Conservation (phyloP, 2,888 invertebrate species). For the Pollenia griseotomentosa region DNA sequence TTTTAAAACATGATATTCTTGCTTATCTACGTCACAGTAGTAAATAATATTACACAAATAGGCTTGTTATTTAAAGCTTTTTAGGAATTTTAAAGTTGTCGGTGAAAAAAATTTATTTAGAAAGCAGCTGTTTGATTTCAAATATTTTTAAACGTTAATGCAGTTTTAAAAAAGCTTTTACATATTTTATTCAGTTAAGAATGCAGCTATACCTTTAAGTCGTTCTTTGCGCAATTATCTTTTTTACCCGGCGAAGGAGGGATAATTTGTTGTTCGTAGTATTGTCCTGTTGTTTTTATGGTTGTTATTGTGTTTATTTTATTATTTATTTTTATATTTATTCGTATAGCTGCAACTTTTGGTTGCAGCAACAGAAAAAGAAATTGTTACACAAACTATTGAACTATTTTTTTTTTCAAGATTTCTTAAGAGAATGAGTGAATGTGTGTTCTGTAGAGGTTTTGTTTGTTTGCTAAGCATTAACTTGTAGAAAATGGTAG, state of each 20-base stretch:
- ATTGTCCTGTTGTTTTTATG: conserved; percentile 53
- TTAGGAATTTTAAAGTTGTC: too few relatives aligned
- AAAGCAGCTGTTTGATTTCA: too few relatives aligned
- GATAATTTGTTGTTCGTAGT: conserved; percentile 19
- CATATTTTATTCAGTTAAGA: too few relatives aligned
- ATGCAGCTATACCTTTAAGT: background rate
- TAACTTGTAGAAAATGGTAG: conserved; percentile 29
- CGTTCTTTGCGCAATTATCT: conserved; percentile 2
- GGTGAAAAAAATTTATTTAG: too few relatives aligned
- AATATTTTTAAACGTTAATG: too few relatives aligned
- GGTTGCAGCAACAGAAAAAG: conserved; percentile 43
- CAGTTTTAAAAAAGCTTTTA: too few relatives aligned
- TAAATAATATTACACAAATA: too few relatives aligned
- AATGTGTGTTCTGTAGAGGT: conserved; percentile 20
- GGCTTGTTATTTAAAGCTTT: too few relatives aligned
- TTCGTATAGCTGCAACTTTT: conserved; percentile 48
- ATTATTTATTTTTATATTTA: conserved; percentile 40
- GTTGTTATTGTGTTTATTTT: conserved; percentile 43
- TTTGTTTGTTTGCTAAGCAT: conserved; percentile 52
- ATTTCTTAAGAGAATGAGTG: conserved; percentile 21
- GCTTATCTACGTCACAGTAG: too few relatives aligned
- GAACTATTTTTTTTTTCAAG: conserved; percentile 66
- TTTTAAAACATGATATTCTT: too few relatives aligned
- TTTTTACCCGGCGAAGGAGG: background rate
- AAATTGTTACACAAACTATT: conserved; percentile 73